Evolutionary conservation across 2,113 vertebrate genomes (phyloP), one percentile per base, ranked within the genome.

Genomic region (Neolamprologus cancellatus): DNA sequence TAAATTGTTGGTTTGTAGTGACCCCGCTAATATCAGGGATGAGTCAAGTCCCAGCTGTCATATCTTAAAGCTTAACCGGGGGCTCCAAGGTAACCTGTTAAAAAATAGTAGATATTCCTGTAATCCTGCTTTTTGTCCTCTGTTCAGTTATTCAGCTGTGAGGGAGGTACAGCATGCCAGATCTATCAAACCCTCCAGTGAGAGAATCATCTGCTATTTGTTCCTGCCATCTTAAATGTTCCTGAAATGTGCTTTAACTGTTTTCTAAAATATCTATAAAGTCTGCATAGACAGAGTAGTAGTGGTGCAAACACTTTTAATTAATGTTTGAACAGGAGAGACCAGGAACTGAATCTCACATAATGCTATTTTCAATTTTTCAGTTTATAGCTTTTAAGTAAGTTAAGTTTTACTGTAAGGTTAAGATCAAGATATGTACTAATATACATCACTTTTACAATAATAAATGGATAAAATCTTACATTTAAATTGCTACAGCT

Each of bases 21-120:
- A 93, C 93, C 20, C 69, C 46, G n/a, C 20, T 64, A 88, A 84
- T 78, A 50, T 61, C 88, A 48, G 66, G 39, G 8, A 71, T 44
- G 39, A 71, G 64, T 44, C 36, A 71, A 44, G 36, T 71, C 39
- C 8, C 20, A 44, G 39, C 20, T 71, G 13, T 6, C 36, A 25
- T 81, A 89, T 82, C 89, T 85, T 46, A 66, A 91, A 91, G 89
- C 90, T 84, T 82, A 71, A 44, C 80, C 0, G 10, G 7, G 69
- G 9, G 82, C 88, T 86, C 82, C 91, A 79, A 89, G 85, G 91
- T 39, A 74, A 89, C 84, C 82, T 86, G 87, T 48, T 82, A 30
- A 86, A 80, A 74, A 92, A 91, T 84, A 84, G 88, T 69, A 88
- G 82, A 86, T 79, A 64, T 84, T 69, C 74, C 57, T 52, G 15